Percentiles rank a stretch among this genome's conserved stretches.
Evolutionary conservation across 2,113 vertebrate genomes (phyloP).

Genomic region (Rhinogobius similis): DNA sequence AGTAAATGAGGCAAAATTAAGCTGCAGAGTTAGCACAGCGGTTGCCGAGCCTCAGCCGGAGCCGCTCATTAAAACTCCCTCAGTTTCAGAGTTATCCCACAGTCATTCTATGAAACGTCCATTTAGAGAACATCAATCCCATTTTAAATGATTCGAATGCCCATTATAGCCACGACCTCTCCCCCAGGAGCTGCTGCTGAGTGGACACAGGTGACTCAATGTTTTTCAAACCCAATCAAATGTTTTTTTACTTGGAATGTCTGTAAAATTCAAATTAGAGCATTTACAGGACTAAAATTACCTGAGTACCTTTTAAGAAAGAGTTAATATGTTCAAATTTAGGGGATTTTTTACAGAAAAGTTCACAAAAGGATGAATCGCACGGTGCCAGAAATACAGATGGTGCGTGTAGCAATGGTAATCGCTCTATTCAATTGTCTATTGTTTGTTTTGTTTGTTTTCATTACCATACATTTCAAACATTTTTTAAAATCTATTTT

Average conservation of each 20-base stretch:
- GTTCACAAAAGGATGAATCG: too few species aligned
- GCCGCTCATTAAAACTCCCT: slow-evolving; percentile 34
- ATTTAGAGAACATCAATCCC: slow-evolving; percentile 45
- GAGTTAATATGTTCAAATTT: too few species aligned
- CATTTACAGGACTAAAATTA: too few species aligned
- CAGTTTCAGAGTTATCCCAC: slow-evolving; percentile 12
- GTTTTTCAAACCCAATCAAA: slow-evolving; percentile 22
- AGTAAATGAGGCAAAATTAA: slow-evolving; percentile 16
- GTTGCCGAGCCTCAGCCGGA: slow-evolving; percentile 23
- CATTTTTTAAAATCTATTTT: too few species aligned
- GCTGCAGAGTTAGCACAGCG: slow-evolving; percentile 30
- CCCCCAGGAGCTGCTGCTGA: slow-evolving; percentile 31
- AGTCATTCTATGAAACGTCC: slow-evolving; percentile 37
- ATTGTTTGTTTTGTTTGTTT: too few species aligned
- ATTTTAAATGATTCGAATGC: slow-evolving; percentile 37
- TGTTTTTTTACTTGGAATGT: background rate
- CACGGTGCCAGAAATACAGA: too few species aligned
- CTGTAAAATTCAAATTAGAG: background rate
- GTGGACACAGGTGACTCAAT: slow-evolving; percentile 1
- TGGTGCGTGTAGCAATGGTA: too few species aligned
- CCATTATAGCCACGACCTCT: slow-evolving; percentile 35
- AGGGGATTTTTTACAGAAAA: too few species aligned
- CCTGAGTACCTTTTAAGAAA: too few species aligned
- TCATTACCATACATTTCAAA: too few species aligned
- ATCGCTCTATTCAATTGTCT: too few species aligned